These are phyloP conservation scores for Notocelia uddmanniana DNA, from an alignment of 2,888 invertebrate genomes.

Conservation along the genomic window DNA sequence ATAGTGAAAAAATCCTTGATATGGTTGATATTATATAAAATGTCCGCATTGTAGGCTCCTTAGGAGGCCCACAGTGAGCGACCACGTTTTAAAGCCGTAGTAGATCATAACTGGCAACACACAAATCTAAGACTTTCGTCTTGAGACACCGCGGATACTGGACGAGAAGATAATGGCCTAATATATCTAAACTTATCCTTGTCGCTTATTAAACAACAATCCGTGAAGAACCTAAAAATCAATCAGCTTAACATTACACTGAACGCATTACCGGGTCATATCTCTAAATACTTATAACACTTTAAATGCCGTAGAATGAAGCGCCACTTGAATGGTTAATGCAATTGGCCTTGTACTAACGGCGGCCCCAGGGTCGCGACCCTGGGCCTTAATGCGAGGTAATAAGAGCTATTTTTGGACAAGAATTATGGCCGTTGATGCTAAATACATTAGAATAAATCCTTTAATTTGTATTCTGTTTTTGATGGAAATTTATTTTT, in stretches of 20 bases:
- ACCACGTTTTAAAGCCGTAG: too few relatives aligned
- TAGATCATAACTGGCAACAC: too few relatives aligned
- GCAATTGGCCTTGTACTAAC: constrained; percentile 32
- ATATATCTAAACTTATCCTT: too few relatives aligned
- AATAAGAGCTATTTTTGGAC: constrained; percentile 35
- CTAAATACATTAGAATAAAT: constrained; percentile 19
- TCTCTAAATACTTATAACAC: constrained; percentile 35
- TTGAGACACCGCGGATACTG: too few relatives aligned
- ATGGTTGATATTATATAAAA: too few relatives aligned
- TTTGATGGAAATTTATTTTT: not conserved
- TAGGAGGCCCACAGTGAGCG: too few relatives aligned
- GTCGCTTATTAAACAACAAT: not conserved
- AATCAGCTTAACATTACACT: constrained; percentile 18
- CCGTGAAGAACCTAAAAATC: not conserved
- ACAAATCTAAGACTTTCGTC: too few relatives aligned
- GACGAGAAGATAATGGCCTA: too few relatives aligned
- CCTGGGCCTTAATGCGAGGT: constrained; percentile 30
- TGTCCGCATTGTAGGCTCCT: too few relatives aligned
- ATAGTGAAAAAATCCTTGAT: too few relatives aligned
- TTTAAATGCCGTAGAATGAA: constrained; percentile 14
- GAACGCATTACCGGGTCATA: constrained; percentile 18
- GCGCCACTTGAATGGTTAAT: constrained; percentile 32
- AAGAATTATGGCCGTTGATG: constrained; percentile 15
- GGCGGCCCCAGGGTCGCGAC: constrained; percentile 31
- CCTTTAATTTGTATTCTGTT: constrained; percentile 20